Evolutionary conservation across 2,797 vertebrate genomes (phyloP), one percentile per base, ranked within the genome.

Genomic region (Microchirus variegatus): DNA sequence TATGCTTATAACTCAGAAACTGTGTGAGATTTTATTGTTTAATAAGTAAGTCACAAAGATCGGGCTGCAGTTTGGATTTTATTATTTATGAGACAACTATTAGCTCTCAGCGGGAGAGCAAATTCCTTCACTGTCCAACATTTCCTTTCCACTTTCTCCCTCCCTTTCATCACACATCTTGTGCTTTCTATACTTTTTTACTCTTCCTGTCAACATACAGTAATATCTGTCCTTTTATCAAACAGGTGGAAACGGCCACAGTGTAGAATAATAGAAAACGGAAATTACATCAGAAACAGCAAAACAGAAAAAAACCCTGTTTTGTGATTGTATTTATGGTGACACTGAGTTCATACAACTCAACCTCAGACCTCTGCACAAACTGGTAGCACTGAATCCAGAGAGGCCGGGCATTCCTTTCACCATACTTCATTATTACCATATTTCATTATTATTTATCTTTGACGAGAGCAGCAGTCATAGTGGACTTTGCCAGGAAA

Each of bases 371-470:
- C 22, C 36, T 64, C 58, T 19, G 56, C 49, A 76, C 37, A 57
- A 67, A 65, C 61, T 50, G 47, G 64, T 72, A 62, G 66, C 68
- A 70, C 50, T 69, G 60, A 68, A 77, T 77, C 66, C 55, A 79
- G 78, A 67, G 54, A 79, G 59, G 75, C 52, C 48, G 19, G n/a
- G 40, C 69, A 83, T 87, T 87, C 84, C 76, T 78, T 82, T 83
- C 59, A 62, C 54, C 57, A 47, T 58, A 73, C 80, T 83, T 84
- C 71, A 83, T 68, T 71, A 70, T 75, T 46, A 38, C 59, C 43
- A 63, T 71, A 77, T 77, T 81, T 78, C 67, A 70, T 73, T 85
- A 63, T 78, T 73, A 83, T 87, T 81, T 75, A 71, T 78, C 65
- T 78, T 22, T 75, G 80, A 87, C 83, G 77, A 76, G 5, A 4